Percentiles rank a stretch among this genome's conserved stretches.
Evolutionary conservation across 2,797 vertebrate species (phyloP).

Genomic region (Yasuhikotakia modesta): DNA sequence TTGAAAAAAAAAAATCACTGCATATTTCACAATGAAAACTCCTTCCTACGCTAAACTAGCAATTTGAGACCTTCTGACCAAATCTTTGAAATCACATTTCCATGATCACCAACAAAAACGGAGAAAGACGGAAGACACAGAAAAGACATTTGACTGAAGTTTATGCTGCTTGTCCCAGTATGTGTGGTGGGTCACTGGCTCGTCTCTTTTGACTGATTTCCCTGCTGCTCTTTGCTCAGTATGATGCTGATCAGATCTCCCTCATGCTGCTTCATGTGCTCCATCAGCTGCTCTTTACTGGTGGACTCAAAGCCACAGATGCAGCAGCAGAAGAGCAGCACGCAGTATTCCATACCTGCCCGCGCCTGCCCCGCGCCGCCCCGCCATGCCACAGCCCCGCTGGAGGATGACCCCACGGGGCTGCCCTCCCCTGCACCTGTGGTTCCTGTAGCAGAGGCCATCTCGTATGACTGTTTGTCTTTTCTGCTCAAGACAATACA

Average conservation of each 20-base stretch:
- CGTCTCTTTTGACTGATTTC: slow-evolving; percentile 55
- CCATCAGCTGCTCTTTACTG: slow-evolving; percentile 90
- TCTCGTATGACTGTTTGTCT: slow-evolving; percentile 32
- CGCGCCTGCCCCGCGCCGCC: slow-evolving; percentile 65
- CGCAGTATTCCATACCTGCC: slow-evolving; percentile 84
- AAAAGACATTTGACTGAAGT: background rate
- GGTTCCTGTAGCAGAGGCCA: background rate
- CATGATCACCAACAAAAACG: slow-evolving; percentile 3
- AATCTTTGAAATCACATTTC: slow-evolving; percentile 9
- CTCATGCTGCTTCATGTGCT: slow-evolving; percentile 87
- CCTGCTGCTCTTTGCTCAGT: slow-evolving; percentile 90
- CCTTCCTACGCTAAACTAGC: slow-evolving; percentile 11
- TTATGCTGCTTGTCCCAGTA: slow-evolving; percentile 3
- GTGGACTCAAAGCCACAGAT: slow-evolving; percentile 98
- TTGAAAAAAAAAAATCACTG: slow-evolving; percentile 44
- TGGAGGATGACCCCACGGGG: slow-evolving; percentile 33
- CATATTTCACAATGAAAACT: slow-evolving; percentile 10
- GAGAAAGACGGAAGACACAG: background rate
- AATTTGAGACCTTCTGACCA: background rate
- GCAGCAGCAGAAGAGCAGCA: slow-evolving; percentile 96
- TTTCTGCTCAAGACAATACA: slow-evolving; percentile 38
- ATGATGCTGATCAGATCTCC: slow-evolving; percentile 98
- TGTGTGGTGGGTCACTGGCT: slow-evolving; percentile 63
- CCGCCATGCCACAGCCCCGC: slow-evolving; percentile 51
- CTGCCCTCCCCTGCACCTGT: slow-evolving; percentile 1